Evolutionary conservation across 2,888 invertebrate genomes (phyloP), one percentile per base, ranked within the genome.

Genomic region (Cremastobaeus sp.): DNA sequence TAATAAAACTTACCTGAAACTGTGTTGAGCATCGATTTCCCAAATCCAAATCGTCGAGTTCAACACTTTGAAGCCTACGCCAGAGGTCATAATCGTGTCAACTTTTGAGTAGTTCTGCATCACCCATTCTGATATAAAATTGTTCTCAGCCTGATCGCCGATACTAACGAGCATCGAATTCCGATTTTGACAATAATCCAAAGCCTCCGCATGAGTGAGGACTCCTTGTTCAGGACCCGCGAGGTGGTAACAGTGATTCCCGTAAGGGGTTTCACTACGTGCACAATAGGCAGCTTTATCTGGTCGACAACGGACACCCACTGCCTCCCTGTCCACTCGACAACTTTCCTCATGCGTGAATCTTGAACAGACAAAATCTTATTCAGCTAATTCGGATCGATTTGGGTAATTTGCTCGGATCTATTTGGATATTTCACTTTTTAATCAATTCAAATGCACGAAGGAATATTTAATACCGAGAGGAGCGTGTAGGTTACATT

Each of bases 81-180:
- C 90, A n/a, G 89, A 87, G 11, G 89, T 90, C 84, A 89, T 88
- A 4, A 89, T 78, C 20, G 87, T 84, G 1, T 80, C 78, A 1
- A 88, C 84, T 32, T 84, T 77, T 12, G 88, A 87, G 59, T 87
- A 77, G 15, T 60, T 80, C 25, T 85, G 84, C 37, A 88, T 71
- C 55, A 91, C 78, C 86, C 89, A 87, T 76, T 90, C 89, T 6
- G 90, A 90, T 14, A 91, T 74, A 77, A 90, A 91, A 81, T 91
- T 88, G 79, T 89, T 91, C 80, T 91, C 91, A 28, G 83, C 83
- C 82, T 90, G 88, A n/a, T 85, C 87, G 25, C 87, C 84, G 54
- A 91, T 86, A 65, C 88, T 89, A 6, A 89, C 79, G 28, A 91
- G 84, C 34, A 86, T 84, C 0, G 89, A 88, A n/a, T 88, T 87